Evolutionary conservation across 2,113 vertebrate species (phyloP).

Genomic region (Scalopus aquaticus): DNA sequence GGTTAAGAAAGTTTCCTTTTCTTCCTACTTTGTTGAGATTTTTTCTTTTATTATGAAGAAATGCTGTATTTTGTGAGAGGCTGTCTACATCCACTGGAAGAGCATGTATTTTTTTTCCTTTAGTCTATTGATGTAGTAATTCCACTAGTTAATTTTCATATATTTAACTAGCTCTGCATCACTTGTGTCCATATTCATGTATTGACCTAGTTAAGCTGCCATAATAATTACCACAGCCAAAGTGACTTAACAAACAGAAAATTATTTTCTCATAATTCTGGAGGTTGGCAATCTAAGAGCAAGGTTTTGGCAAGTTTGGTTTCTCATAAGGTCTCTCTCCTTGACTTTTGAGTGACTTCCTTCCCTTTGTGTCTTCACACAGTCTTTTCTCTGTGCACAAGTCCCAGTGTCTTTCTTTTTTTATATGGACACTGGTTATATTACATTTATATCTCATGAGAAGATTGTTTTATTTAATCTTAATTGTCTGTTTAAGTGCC

Average conservation of each 20-base stretch:
- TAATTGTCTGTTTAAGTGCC: not conserved
- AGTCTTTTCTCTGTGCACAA: not conserved
- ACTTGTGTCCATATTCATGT: not conserved
- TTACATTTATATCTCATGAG: not conserved
- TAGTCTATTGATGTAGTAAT: not conserved
- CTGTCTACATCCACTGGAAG: not conserved
- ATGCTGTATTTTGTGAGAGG: not conserved
- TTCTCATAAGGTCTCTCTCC: not conserved
- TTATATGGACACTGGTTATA: not conserved
- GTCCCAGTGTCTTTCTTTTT: not conserved
- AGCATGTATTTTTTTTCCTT: not conserved
- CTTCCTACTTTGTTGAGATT: not conserved
- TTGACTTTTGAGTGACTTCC: not conserved
- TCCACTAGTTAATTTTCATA: not conserved
- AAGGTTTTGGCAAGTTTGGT: not conserved
- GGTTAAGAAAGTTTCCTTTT: not conserved
- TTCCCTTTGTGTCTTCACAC: not conserved
- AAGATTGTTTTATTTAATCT: not conserved
- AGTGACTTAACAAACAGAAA: not conserved
- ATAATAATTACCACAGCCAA: not conserved
- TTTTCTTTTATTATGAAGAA: not conserved
- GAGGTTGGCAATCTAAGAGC: not conserved
- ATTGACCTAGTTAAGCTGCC: not conserved
- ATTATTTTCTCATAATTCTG: not conserved
- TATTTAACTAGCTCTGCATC: not conserved